Evolutionary conservation across 2,888 invertebrate genomes (phyloP).

Genomic region (Torymus texanus): DNA sequence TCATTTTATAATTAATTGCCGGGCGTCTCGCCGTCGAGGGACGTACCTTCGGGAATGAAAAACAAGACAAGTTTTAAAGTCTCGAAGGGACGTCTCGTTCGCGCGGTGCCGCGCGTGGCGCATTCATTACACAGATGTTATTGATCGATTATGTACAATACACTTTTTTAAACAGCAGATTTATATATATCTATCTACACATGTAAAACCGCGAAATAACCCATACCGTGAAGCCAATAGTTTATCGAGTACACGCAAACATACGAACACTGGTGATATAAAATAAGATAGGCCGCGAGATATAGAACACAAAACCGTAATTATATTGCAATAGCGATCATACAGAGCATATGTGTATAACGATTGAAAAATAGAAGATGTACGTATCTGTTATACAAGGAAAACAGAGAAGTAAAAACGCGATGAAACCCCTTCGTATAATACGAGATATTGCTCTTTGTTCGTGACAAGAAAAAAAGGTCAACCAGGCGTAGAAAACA

Average conservation of each 20-base stretch:
- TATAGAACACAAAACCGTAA: conserved; percentile 17
- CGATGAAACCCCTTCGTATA: conserved; percentile 48
- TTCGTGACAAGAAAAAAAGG: conserved; percentile 10
- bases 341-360: conserved; percentile 16
- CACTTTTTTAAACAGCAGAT: conserved; percentile 42
- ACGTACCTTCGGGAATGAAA: background rate
- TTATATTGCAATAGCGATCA: conserved; percentile 47
- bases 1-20: conserved; percentile 32
- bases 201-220: conserved; percentile 44
- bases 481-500: conserved; percentile 37
- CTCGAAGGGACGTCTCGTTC: conserved; percentile 5
- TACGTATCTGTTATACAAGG: conserved; percentile 27
- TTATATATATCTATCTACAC: conserved; percentile 37
- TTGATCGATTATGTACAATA: conserved; percentile 47
- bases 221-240: conserved; percentile 45
- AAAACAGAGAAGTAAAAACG: conserved; percentile 27
- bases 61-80: background rate
- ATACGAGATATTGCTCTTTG: conserved; percentile 45
- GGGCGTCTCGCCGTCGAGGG: background rate
- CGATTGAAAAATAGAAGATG: background rate
- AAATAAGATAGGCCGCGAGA: conserved; percentile 32
- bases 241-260: conserved; percentile 25
- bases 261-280: conserved; percentile 31
- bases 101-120: background rate
- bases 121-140: conserved; percentile 42